Evolutionary conservation across 2,113 vertebrate genomes (phyloP).

Genomic region (Helogale parvula): DNA sequence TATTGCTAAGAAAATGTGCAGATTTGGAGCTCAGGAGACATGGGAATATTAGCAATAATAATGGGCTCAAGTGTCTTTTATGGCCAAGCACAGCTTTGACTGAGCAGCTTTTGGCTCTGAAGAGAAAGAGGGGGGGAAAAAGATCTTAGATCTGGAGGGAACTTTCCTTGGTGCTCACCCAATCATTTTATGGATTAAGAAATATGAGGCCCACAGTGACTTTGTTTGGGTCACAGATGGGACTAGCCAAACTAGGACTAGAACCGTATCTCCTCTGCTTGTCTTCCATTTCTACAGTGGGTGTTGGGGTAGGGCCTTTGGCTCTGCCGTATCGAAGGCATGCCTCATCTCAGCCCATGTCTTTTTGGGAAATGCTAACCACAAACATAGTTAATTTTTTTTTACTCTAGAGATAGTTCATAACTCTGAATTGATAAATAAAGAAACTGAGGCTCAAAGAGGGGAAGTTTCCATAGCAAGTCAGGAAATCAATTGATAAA

Average conservation of each 20-base stretch:
- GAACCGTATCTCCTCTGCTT: background rate
- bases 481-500: background rate
- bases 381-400: background rate
- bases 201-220: background rate
- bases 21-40: background rate
- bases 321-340: background rate
- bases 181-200: conserved; percentile 13
- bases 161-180: background rate
- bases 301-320: background rate
- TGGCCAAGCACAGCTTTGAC: background rate
- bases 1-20: background rate
- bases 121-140: background rate
- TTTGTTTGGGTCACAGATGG: background rate
- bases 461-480: background rate
- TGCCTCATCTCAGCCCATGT: background rate
- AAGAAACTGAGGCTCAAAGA: conserved; percentile 36
- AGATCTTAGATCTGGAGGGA: conserved; percentile 4
- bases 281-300: background rate
- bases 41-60: background rate
- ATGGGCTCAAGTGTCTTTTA: background rate
- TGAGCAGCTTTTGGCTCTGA: conserved; percentile 4
- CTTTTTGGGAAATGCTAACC: conserved; percentile 7
- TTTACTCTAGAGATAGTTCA: background rate
- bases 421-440: background rate
- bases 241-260: background rate